phyloP scores from a whole-genome alignment of 2,797 vertebrate species.

The Falco columbarius region DNA sequence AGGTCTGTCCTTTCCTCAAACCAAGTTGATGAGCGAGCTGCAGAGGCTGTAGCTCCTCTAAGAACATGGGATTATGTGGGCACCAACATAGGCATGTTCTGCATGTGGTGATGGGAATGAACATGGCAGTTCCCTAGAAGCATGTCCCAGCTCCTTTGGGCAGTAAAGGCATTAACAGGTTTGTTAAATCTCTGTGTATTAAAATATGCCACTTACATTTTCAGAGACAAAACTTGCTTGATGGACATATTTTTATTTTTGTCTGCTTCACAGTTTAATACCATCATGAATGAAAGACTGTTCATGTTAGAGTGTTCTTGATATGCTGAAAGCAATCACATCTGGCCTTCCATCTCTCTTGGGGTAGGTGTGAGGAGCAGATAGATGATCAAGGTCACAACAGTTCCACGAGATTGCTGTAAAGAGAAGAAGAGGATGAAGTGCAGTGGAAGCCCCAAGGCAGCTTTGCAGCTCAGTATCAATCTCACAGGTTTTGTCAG shows the following conservation, averaged over 20 bases:
- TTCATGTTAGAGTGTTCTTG: not conserved
- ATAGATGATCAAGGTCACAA: not conserved
- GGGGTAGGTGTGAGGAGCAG: not conserved
- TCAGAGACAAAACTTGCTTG: not conserved
- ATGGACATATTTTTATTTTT: not conserved
- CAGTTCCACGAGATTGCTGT: not conserved
- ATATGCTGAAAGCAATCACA: not conserved
- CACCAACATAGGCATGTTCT: fast-evolving
- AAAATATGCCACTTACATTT: not conserved
- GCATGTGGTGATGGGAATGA: not conserved
- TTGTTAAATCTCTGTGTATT: not conserved
- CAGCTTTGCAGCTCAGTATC: not conserved
- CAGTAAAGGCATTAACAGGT: not conserved
- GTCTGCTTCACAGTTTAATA: not conserved
- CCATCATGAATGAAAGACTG: fast-evolving
- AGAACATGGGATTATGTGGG: not conserved
- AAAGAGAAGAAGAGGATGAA: not conserved
- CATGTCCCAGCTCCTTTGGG: fast-evolving
- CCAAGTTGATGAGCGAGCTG: not conserved
- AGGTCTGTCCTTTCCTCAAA: not conserved
- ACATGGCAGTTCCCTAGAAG: fast-evolving
- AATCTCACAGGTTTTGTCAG: not conserved
- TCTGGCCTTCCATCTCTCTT: not conserved
- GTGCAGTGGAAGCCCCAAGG: not conserved
- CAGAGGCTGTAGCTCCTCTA: not conserved